Evolutionary conservation across 2,113 vertebrate genomes (phyloP).

Genomic region (Brevimyrus niger): DNA sequence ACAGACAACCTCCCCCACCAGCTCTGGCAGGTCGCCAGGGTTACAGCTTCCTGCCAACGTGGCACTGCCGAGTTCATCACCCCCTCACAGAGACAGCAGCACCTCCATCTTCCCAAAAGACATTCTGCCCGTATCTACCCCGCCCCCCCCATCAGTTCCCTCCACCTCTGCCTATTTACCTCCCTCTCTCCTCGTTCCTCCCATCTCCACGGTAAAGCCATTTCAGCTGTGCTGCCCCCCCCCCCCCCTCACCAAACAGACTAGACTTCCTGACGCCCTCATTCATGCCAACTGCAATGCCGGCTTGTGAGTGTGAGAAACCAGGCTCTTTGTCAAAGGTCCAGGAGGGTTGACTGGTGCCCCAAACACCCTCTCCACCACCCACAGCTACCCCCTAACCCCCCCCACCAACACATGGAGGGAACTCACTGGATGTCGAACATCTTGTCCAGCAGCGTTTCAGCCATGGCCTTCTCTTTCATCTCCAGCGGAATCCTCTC

Average conservation of each 20-base stretch:
- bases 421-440: conserved; percentile 75
- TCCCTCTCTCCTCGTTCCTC: neutral
- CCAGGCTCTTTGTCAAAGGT: neutral
- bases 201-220: neutral
- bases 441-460: conserved; percentile 67
- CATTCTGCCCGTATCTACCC: neutral
- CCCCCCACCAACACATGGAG: neutral
- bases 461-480: conserved; percentile 75
- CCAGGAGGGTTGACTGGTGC: neutral
- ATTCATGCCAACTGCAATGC: neutral
- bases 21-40: conserved; percentile 49
- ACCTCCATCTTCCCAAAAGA: neutral
- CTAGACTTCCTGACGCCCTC: neutral
- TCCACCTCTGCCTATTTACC: neutral
- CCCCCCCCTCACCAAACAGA: neutral
- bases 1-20: neutral
- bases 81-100: neutral
- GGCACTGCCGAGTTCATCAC: conserved; percentile 54
- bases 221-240: neutral
- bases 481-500: conserved; percentile 67
- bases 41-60: conserved; percentile 62
- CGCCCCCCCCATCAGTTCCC: neutral
- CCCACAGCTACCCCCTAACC: neutral
- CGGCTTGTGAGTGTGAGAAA: neutral
- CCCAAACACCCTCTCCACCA: neutral